A percentile compares a stretch with the other conserved stretches of the same genome.
Evolutionary conservation across 1,140 invertebrate species (phyloP).

Genomic region (Lepidotrigona ventralis): DNA sequence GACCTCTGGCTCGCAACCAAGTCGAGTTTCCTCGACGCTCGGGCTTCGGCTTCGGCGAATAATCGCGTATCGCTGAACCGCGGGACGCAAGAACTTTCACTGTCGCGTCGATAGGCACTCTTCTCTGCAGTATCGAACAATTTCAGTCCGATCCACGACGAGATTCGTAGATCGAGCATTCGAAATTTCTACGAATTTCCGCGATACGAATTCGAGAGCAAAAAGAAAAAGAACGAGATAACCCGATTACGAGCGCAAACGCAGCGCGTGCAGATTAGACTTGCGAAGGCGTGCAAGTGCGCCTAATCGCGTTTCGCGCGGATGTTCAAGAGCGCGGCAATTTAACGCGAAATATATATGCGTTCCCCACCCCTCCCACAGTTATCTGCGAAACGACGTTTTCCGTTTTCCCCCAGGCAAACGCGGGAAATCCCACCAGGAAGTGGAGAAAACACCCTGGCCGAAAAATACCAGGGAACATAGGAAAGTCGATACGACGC

Average conservation of each 20-base stretch:
- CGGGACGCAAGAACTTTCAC: slow-evolving; percentile 22
- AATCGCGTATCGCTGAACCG: not conserved
- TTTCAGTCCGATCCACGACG: slow-evolving; percentile 15
- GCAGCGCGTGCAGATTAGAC: not conserved
- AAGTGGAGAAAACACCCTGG: not conserved
- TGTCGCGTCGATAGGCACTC: slow-evolving; percentile 1
- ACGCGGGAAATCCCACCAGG: not conserved
- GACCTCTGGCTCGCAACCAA: not conserved
- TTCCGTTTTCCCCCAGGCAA: not conserved
- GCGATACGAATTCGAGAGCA: not conserved
- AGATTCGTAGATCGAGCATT: not conserved
- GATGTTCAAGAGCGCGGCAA: slow-evolving; percentile 1
- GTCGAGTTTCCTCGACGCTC: not conserved
- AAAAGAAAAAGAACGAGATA: not conserved
- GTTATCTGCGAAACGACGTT: not conserved
- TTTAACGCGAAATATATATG: slow-evolving; percentile 15
- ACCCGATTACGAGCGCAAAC: slow-evolving; percentile 1
- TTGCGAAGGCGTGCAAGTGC: slow-evolving; percentile 27
- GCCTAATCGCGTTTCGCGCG: slow-evolving; percentile 5
- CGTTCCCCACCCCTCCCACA: not conserved
- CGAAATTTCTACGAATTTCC: no score
- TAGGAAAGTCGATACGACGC: not conserved
- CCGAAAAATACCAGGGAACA: not conserved
- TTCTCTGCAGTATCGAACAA: not conserved
- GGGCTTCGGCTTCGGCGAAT: slow-evolving; percentile 10